Base-by-base conservation (phyloP, 2,888 invertebrate species). In the Tipula lateralis region DNA sequence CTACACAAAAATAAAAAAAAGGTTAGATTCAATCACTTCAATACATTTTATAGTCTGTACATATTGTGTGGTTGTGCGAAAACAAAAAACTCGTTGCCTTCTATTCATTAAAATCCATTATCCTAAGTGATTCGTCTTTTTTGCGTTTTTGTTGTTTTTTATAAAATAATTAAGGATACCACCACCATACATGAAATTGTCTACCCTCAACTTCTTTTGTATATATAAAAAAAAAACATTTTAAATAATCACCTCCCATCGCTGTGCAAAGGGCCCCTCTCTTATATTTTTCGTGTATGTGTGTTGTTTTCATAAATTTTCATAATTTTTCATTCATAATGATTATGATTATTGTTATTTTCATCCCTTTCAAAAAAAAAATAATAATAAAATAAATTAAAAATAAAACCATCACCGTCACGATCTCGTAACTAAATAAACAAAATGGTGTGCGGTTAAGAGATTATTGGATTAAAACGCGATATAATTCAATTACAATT, bases 1-100 rank as follows among this genome's bases (percentile, higher is more conserved):
- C 66, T 66, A 66, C 9, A 44, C n/a, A 44, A 39, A 44, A 44
- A n/a, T n/a, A n/a, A n/a, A 16, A 44, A 44, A 66, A 66, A 66
- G 66, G 66, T 66, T 66, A 66, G 66, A 66, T 66, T 66, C 66
- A 66, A 66, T 66, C 66, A 66, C 66, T 66, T 66, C 66, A 66
- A 66, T 66, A 66, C 24, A n/a, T n/a, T n/a, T n/a, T n/a, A n/a
- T n/a, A n/a, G n/a, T n/a, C n/a, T 50, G 16, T 50, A 32, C 32
- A 6, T 44, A 66, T 66, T 66, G 66, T 66, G 66, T 66, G 66
- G 66, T 24, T n/a, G n/a, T 66, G 66, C 66, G 66, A 66, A 3
- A 66, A 66, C 66, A 66, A 66, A 66, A 66, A 50, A 24, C 2
- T 24, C 13, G 16, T 50, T 19, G 24, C 24, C 13, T 3, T 39